Evolutionary conservation across 2,797 vertebrate species (phyloP).

Genomic region (Gouania willdenowi): DNA sequence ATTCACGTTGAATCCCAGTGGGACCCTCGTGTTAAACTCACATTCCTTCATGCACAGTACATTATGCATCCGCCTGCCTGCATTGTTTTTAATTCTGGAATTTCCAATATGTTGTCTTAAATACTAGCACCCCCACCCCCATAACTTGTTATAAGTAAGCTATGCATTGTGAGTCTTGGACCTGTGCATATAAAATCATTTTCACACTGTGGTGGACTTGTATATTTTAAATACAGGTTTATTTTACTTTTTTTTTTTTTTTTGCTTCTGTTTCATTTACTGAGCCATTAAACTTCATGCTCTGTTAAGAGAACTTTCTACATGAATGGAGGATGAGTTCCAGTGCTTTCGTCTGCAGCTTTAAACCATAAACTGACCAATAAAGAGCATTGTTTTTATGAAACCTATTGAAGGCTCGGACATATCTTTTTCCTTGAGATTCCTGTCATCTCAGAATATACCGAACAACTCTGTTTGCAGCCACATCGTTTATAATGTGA

Average conservation of each 20-base stretch:
- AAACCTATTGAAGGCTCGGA: no score
- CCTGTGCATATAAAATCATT: constrained; percentile 53
- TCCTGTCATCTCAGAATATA: constrained; percentile 31
- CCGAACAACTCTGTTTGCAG: constrained; percentile 53
- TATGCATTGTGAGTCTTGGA: constrained; percentile 78
- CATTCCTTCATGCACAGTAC: constrained; percentile 40
- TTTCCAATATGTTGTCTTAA: constrained; percentile 81
- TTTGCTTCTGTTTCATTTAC: constrained; percentile 31
- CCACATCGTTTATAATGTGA: constrained; percentile 58
- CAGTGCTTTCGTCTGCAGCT: constrained; percentile 32
- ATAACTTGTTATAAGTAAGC: constrained; percentile 65
- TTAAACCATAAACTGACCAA: constrained; percentile 27
- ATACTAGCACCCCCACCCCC: constrained; percentile 46
- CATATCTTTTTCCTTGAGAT: constrained; percentile 37
- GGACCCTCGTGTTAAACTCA: constrained; percentile 8
- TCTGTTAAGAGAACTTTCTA: constrained; percentile 8
- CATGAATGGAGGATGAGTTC: neutral
- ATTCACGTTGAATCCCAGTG: constrained; percentile 9
- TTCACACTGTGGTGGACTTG: constrained; percentile 30
- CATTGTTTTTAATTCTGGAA: constrained; percentile 23
- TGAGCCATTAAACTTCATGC: constrained; percentile 41
- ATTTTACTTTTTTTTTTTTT: neutral
- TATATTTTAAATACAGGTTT: constrained; percentile 38
- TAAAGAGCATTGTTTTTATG: constrained; percentile 17
- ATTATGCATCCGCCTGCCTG: constrained; percentile 29